These are phyloP conservation scores for Phytoseiulus persimilis DNA, from an alignment of 2,888 invertebrate species.

Conservation along the genomic window DNA sequence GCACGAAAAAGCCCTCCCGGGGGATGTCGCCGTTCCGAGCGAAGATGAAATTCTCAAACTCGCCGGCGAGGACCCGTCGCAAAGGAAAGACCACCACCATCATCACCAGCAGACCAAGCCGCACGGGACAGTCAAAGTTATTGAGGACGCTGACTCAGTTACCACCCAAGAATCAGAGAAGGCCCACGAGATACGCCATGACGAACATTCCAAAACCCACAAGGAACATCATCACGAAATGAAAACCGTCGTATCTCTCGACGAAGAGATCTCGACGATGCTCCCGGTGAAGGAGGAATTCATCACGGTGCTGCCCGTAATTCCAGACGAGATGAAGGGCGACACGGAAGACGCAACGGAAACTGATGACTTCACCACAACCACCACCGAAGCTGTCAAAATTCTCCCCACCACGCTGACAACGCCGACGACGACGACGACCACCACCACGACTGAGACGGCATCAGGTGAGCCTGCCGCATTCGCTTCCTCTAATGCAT, in stretches of 20 bases:
- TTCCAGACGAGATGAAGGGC: conserved; percentile 34
- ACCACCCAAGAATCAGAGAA: not conserved
- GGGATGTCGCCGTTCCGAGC: not conserved
- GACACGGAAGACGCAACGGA: not conserved
- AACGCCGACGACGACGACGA: not conserved
- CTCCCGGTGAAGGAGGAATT: conserved; percentile 7
- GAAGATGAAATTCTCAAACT: not conserved
- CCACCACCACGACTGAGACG: not conserved
- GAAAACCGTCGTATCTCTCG: not conserved
- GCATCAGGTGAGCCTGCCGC: conserved; percentile 23
- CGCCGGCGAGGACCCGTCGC: conserved; percentile 16
- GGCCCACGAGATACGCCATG: not conserved
- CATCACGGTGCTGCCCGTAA: conserved; percentile 24
- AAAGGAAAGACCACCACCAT: not conserved
- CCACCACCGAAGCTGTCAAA: not conserved
- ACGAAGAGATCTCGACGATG: not conserved
- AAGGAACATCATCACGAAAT: conserved; percentile 1
- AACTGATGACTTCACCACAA: not conserved
- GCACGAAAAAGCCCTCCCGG: not conserved
- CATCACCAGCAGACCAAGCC: not conserved
- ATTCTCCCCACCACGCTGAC: not conserved
- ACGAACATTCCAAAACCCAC: not conserved
- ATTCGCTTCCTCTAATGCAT: no score
- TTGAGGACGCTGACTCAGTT: not conserved
- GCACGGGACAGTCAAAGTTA: not conserved